A percentile compares a stretch with the other conserved stretches of the same genome.
Conservation (phyloP, 2,797 vertebrate genomes). For the Toxotes lorentzi region DNA sequence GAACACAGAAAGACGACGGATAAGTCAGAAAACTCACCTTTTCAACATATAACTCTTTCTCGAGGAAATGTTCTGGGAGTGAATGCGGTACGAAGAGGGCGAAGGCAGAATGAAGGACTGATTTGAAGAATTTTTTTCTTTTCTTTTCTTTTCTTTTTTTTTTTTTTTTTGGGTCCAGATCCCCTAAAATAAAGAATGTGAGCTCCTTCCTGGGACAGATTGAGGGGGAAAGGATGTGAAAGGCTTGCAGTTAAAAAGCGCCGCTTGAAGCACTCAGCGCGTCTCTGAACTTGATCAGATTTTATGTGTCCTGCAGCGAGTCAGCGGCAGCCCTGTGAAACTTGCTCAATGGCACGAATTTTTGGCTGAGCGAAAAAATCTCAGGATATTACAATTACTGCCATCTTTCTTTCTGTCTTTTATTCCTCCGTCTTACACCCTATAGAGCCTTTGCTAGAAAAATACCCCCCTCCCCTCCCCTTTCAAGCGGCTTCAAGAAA, state of each 20-base stretch:
- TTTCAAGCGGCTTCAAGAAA: constrained; percentile 77
- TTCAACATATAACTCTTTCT: constrained; percentile 82
- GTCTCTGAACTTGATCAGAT: constrained; percentile 99
- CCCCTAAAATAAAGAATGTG: constrained; percentile 90
- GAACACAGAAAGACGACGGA: constrained; percentile 48
- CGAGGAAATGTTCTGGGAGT: constrained; percentile 81
- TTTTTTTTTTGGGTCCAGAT: constrained; percentile 72
- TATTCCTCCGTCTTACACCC: constrained; percentile 86
- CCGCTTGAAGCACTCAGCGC: constrained; percentile 93
- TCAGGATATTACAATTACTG: constrained; percentile 91
- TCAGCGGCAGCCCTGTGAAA: constrained; percentile 89
- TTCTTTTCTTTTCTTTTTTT: constrained; percentile 63
- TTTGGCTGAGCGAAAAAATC: constrained; percentile 82
- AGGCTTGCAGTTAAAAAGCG: constrained; percentile 92
- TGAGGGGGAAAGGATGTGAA: constrained; percentile 88
- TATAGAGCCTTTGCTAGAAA: constrained; percentile 85
- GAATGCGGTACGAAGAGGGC: constrained; percentile 83
- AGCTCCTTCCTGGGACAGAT: constrained; percentile 88
- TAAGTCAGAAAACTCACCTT: constrained; percentile 90
- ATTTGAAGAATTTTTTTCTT: constrained; percentile 81
- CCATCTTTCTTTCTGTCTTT: constrained; percentile 89
- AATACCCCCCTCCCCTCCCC: constrained; percentile 57
- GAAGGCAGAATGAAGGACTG: constrained; percentile 81
- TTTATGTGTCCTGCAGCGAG: constrained; percentile 95
- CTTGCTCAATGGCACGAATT: constrained; percentile 88